Evolutionary conservation across 2,888 invertebrate species (phyloP), one percentile per base, ranked within the genome.

Genomic region (Hofmannophila pseudospretella): DNA sequence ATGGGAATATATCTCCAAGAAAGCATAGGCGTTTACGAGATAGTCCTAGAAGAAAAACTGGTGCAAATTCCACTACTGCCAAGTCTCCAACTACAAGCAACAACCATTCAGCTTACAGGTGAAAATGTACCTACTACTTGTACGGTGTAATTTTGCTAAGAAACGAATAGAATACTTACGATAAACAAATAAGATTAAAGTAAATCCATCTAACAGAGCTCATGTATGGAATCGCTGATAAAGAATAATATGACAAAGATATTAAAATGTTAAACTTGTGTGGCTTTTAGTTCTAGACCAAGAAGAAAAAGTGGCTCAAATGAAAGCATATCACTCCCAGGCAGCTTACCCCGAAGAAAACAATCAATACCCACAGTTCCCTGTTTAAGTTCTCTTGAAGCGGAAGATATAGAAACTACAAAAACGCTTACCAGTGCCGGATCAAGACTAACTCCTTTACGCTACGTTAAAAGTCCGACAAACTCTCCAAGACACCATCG

Each of bases 21-120:
- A 90, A 90, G 69, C 84, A 87, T 44, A 89, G 90, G 55, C 88
- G 92, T 41, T 77, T 88, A 38, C 82, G 91, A 40, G 92, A 93
- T 42, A 91, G 90, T 58, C 90, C 91, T 1, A 72, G 92, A 55
- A 86, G 92, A 60, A 92, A 92, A 73, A 89, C 90, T 16, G 76
- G 74, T 43, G 86, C 84, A 49, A 81, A 27, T 27, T 27, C 87
- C 30, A 70, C 74, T 36, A 69, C 74, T 36, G 88, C 89, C 0
- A 88, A 91, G 61, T 90, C 90, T 28, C 90, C 90, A 7, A 86
- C 75, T 7, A 48, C 77, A 31, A 47, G 63, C 10, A 78, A 61
- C 42, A 88, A 81, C 42, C 78, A 81, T 47, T 68, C 84, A 27
- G 71, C 75, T 34, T 86, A 86, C 49, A 80, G 85, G 87, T 86